Evolutionary conservation across 1,140 invertebrate species (phyloP).

Genomic region (Octopus sinensis): DNA sequence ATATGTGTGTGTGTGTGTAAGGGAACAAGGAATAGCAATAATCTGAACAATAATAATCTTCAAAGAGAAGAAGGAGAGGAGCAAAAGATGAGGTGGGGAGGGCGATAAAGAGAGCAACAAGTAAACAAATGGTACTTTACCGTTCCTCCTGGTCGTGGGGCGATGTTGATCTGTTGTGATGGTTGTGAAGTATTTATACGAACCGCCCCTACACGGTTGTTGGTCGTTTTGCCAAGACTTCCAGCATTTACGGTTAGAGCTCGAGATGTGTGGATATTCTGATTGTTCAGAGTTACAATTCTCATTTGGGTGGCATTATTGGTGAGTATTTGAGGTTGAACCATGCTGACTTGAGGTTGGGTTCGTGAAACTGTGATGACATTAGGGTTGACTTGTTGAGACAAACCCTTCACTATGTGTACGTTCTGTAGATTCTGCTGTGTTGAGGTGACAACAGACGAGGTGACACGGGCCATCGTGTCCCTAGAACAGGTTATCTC

Average conservation of each 20-base stretch:
- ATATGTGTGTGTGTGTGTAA: no score
- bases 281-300: constrained; percentile 60
- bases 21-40: no score
- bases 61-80: no score
- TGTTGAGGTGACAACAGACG: background rate
- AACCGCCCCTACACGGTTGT: constrained; percentile 48
- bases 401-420: constrained; percentile 9
- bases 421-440: background rate
- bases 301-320: background rate
- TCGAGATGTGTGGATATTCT: constrained; percentile 72
- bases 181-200: constrained; percentile 28
- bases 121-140: background rate
- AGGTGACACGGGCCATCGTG: background rate
- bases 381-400: constrained; percentile 31
- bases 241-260: constrained; percentile 63
- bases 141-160: constrained; percentile 67
- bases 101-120: no score
- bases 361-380: constrained; percentile 41
- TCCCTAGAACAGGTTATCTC: background rate
- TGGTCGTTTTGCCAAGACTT: constrained; percentile 45
- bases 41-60: no score
- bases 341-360: constrained; percentile 44
- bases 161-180: constrained; percentile 71
- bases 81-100: no score
- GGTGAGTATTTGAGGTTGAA: constrained; percentile 46